Evolutionary conservation across 2,113 vertebrate species (phyloP).

Genomic region (Chascanopsetta lugubris): DNA sequence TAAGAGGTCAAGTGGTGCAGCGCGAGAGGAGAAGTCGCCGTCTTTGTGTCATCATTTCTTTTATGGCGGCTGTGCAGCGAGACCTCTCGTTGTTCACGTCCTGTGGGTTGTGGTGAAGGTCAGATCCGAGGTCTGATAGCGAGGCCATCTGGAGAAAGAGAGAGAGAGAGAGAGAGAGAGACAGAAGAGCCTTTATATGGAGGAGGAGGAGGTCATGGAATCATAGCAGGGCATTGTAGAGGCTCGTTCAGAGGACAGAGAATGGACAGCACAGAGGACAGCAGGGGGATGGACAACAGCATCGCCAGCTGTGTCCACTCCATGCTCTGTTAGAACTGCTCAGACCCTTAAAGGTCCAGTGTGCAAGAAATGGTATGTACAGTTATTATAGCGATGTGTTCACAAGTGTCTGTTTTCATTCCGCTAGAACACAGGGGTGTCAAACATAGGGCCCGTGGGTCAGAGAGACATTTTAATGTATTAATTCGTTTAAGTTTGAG

Average conservation of each 20-base stretch:
- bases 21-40: conserved; percentile 15
- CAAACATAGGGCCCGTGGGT: too few relatives aligned
- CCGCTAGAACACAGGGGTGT: too few relatives aligned
- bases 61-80: not conserved
- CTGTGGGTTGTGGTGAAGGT: conserved; percentile 13
- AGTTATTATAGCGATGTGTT: too few relatives aligned
- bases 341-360: too few relatives aligned
- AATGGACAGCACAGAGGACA: not conserved
- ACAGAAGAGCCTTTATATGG: too few relatives aligned
- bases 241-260: too few relatives aligned
- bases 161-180: not conserved
- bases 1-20: conserved; percentile 12
- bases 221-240: too few relatives aligned
- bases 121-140: conserved; percentile 14
- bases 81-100: not conserved
- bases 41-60: not conserved
- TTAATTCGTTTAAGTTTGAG: too few relatives aligned
- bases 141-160: not conserved
- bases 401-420: too few relatives aligned
- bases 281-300: not conserved
- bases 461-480: too few relatives aligned
- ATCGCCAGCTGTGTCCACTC: not conserved
- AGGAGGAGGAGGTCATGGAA: not conserved
- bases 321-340: not conserved
- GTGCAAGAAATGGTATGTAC: too few relatives aligned